Evolutionary conservation across 1,140 invertebrate species (phyloP), one percentile per base, ranked within the genome.

Genomic region (Heliconius hermathena): DNA sequence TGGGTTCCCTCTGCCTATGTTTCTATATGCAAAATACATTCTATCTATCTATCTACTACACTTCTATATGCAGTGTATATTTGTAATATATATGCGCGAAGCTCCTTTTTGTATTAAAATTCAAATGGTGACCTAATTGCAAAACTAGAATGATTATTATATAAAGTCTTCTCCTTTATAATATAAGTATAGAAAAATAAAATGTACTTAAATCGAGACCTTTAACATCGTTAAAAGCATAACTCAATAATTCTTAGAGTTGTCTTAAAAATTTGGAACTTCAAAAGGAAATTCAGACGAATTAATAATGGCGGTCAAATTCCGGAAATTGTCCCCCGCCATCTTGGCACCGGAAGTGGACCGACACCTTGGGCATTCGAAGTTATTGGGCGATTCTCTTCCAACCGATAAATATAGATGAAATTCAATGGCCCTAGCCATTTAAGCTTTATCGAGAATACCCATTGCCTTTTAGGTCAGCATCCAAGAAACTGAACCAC

Each of bases 381-480:
- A 78, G 82, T 81, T 72, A 80, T 84, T 82, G 76, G 81, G 84
- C 78, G 78, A 80, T 83, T 82, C 81, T 82, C 78, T 74, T 81
- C 72, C 76, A 86, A 80, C 80, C 83, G 81, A 86, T 86, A 86
- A 86, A 86, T 86, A 86, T 82, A 84, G 85, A 86, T 86, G 85
- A 84, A 82, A 84, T 84, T 86, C 83, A 84, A 84, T 83, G 78
- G 82, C 75, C 38, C 41, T 46, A 22, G 78, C 29, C 80, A 77
- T 81, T 81, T 73, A 74, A 70, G 52, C 36, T 60, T 77, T 81
- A 77, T 81, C 73, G 75, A 70, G 71, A 77, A 49, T n/a, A 71
- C 20, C 29, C 71, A 74, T 49, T 74, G 73, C 71, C 46, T 73
- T 73, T 77, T 71, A 49, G 72, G 72, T 46, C 72, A 49, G 36